Percentiles rank a stretch among this genome's conserved stretches.
Evolutionary conservation across 2,888 invertebrate genomes (phyloP).

Genomic region (Saturnia japonica): DNA sequence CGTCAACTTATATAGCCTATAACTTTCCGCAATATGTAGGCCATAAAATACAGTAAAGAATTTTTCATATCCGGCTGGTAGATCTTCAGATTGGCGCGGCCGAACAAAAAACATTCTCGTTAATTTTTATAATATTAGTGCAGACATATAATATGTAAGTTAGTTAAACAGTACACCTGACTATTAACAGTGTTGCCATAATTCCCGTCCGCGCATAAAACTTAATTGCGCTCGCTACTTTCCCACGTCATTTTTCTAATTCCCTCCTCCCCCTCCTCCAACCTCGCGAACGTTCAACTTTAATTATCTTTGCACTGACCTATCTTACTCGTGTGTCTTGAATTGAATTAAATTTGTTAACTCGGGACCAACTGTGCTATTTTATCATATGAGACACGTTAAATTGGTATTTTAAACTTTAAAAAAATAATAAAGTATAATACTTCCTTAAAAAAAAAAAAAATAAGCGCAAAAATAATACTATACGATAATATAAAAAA

Average conservation of each 20-base stretch:
- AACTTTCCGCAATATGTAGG: too few relatives aligned
- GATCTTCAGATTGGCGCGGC: too few relatives aligned
- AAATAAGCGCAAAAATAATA: too few relatives aligned
- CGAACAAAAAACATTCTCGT: too few relatives aligned
- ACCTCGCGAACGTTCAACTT: slow-evolving; percentile 44
- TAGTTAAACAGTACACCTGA: neutral
- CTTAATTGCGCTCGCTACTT: slow-evolving; percentile 62
- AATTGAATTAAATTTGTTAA: slow-evolving; percentile 18
- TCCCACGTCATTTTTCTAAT: slow-evolving; percentile 75
- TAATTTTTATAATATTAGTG: too few relatives aligned
- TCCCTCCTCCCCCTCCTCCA: slow-evolving; percentile 26
- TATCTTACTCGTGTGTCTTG: slow-evolving; percentile 29
- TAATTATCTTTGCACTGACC: slow-evolving; percentile 49
- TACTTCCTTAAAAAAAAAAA: too few relatives aligned
- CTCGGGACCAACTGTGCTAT: neutral
- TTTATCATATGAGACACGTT: neutral
- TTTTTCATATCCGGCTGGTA: too few relatives aligned
- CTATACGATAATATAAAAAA: too few relatives aligned
- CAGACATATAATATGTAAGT: neutral
- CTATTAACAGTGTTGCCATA: slow-evolving; percentile 56
- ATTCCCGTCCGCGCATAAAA: slow-evolving; percentile 66
- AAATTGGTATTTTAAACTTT: neutral
- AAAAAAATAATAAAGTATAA: neutral
- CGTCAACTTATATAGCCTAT: too few relatives aligned
- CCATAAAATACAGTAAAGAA: too few relatives aligned